A percentile compares a stretch with the other conserved stretches of the same genome.
Evolutionary conservation across 2,113 vertebrate species (phyloP).

Genomic region (Phasianus colchicus): DNA sequence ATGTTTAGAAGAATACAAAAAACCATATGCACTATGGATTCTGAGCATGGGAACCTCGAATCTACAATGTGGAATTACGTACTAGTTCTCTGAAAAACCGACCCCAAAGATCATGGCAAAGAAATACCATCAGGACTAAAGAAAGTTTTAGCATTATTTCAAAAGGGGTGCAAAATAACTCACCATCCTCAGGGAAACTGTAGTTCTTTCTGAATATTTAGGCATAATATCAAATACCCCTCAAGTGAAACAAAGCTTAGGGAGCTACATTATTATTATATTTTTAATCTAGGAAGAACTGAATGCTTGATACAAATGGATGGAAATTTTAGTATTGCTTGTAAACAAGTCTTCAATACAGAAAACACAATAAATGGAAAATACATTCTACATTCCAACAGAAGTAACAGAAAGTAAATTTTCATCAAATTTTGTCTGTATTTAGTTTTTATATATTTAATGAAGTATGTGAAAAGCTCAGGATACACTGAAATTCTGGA

Average conservation of each 20-base stretch:
- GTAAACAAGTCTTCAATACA: background rate
- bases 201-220: background rate
- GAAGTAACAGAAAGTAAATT: background rate
- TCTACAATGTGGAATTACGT: background rate
- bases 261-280: background rate
- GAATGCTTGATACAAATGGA: background rate
- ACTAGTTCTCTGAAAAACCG: background rate
- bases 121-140: background rate
- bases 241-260: background rate
- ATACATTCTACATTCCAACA: background rate
- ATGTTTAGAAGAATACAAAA: background rate
- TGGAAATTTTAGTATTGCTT: background rate
- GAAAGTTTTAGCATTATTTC: background rate
- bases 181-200: background rate
- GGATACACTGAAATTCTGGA: background rate
- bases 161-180: background rate
- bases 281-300: background rate
- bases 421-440: background rate
- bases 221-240: background rate
- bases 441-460: background rate
- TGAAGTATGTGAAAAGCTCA: accelerated
- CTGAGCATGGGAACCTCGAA: background rate
- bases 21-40: background rate
- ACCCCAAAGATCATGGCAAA: background rate
- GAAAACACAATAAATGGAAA: background rate